Evolutionary conservation across 2,797 vertebrate genomes (phyloP), one percentile per base, ranked within the genome.

Genomic region (Urophycis tenuis): DNA sequence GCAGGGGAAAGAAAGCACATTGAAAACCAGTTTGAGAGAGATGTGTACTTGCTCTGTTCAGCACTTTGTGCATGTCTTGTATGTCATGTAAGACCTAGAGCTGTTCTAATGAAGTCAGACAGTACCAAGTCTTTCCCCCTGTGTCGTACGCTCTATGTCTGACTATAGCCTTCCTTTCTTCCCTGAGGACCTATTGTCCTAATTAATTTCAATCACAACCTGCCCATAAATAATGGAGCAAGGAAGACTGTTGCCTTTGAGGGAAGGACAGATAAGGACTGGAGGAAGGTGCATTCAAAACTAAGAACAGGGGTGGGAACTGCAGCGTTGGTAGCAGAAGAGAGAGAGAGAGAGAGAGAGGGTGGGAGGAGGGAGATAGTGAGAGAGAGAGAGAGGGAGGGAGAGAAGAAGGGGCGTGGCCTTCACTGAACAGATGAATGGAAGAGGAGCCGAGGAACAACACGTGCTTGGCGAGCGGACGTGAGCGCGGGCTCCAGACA

Each of bases 141-240:
- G 25, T 33, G 41, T 34, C 78, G 78, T 67, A 25, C 74, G 39
- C 77, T 72, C 35, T 33, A 29, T 30, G 17, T 75, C 71, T 76
- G 70, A 80, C 74, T 72, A 69, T 41, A 45, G 60, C 77, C 75
- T 71, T 1, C 34, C 31, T 73, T 39, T 76, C 79, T 75, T 75
- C 22, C 84, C 85, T 4, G 41, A 81, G 84, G 84, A 75, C 79
- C 77, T 81, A 79, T 82, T 82, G 83, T 83, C 83, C 77, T 87
- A 83, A 78, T 85, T 87, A 81, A 85, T 83, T 85, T 82, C 82
- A 77, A 29, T 72, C 73, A 79, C 77, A 29, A 79, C 33, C 76
- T 32, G n/a, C 31, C 74, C 64, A 75, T 85, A 77, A 86, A 88
- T 88, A 85, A 87, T 84, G 81, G 75, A 86, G 76, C 39, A 41